phyloP scores from a whole-genome alignment of 1,140 invertebrate genomes.

The Rhynchophorus ferrugineus region DNA sequence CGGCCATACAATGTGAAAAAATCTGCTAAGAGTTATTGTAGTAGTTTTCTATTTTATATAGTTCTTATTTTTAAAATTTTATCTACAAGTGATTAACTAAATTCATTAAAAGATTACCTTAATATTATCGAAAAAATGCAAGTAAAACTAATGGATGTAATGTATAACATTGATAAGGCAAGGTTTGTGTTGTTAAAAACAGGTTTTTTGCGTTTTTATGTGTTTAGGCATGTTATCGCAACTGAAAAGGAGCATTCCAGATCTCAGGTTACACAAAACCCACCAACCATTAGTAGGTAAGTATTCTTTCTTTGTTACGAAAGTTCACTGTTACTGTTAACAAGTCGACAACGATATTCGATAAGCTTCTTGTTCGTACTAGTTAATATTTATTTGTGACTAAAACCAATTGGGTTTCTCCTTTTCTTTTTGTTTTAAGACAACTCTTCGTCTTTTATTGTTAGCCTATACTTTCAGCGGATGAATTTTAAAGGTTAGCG shows the following conservation, averaged over 20 bases:
- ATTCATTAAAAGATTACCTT: no score
- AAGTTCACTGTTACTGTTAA: conserved; percentile 18
- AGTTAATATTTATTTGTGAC: not conserved
- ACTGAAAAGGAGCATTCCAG: conserved; percentile 79
- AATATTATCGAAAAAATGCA: no score
- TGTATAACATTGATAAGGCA: no score
- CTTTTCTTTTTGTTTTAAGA: conserved; percentile 8
- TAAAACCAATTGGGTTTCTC: not conserved
- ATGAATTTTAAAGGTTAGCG: conserved; percentile 4
- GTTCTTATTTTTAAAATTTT: no score
- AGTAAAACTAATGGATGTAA: no score
- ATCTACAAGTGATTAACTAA: no score
- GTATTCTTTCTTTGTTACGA: conserved; percentile 18
- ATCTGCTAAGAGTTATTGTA: no score
- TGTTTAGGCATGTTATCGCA: conserved; percentile 74
- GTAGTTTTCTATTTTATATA: no score
- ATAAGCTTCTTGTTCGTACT: no score
- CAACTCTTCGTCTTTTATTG: conserved; percentile 9
- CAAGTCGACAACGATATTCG: no score
- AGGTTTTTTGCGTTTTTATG: conserved; percentile 27
- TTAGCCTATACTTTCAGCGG: conserved; percentile 8
- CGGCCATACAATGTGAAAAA: no score
- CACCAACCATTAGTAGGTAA: conserved; percentile 56
- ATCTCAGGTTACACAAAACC: conserved; percentile 68
- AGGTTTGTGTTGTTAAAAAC: conserved; percentile 17